phyloP scores from a whole-genome alignment of 2,888 invertebrate genomes.

The Hypolimnas misippus region DNA sequence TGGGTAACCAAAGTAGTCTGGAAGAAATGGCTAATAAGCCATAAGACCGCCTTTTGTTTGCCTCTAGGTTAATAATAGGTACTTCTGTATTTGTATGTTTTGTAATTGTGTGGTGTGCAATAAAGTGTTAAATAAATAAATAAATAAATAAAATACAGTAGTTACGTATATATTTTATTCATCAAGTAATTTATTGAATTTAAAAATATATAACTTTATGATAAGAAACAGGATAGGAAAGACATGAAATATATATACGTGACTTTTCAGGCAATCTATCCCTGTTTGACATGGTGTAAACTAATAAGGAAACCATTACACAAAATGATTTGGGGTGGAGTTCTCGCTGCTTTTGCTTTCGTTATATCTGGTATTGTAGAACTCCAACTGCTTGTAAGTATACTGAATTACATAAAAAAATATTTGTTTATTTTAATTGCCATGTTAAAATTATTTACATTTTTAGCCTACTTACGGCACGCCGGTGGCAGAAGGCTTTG shows the following conservation, averaged over 20 bases:
- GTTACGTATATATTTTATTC: no score
- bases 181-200: no score
- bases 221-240: no score
- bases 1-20: no score
- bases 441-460: slow-evolving; percentile 1
- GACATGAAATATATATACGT: neutral
- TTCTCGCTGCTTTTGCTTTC: slow-evolving; percentile 93
- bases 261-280: slow-evolving; percentile 87
- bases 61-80: no score
- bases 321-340: slow-evolving; percentile 93
- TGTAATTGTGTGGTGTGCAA: no score
- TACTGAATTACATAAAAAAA: neutral
- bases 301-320: slow-evolving; percentile 91
- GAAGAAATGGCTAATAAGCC: no score
- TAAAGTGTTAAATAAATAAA: no score
- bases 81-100: no score
- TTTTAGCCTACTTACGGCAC: slow-evolving; percentile 84
- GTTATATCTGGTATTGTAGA: slow-evolving; percentile 94
- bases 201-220: no score
- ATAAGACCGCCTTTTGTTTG: no score
- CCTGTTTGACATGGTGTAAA: slow-evolving; percentile 87
- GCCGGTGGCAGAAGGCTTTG: slow-evolving; percentile 82
- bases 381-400: slow-evolving; percentile 86
- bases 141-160: no score
- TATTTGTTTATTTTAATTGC: neutral